Base-by-base conservation (phyloP, 1,140 invertebrate species). In the Chrysomallon squamiferum region DNA sequence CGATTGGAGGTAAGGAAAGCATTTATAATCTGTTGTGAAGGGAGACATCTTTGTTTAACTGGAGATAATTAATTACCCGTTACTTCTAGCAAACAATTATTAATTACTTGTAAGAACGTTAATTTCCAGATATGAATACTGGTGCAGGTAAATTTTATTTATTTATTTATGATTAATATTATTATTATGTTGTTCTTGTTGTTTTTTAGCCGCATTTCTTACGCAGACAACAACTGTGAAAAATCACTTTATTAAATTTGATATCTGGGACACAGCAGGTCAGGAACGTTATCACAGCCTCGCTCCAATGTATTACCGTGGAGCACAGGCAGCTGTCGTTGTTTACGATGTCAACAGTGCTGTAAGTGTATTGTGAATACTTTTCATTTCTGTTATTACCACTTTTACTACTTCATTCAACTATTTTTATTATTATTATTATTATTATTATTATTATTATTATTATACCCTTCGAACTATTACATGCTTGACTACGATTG, bases 311-410 rank as follows among this genome's bases (percentile, higher is more conserved):
- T 99, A 99, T 88, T 98, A 98, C 88, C 88, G 96, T 83, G 95
- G 95, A 66, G 95, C 95, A 56, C 96, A 98, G 87, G 97, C 97
- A 78, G 97, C 97, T 69, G 98, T 99, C 84, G 95, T 99, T 77
- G 97, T 99, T 38, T 99, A 99, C 88, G 97, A 99, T 86, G 97
- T 99, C 82, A 98, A 96, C 82, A 99, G 98, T 90, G 92, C 95
- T 89, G 94, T 85, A 71, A 75, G 78, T 72, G 20, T n/a, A n/a
- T n/a, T n/a, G n/a, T n/a, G n/a, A n/a, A n/a, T n/a, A n/a, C n/a
- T n/a, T n/a, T n/a, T 11, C 15, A 5, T 56, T 5, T 50, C n/a
- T n/a, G 20, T 27, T 50, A n/a, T 50, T 27, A 22, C 49, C 27
- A n/a, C 27, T 27, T 50, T 27, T 50, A n/a, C 9, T 30, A 13